A percentile compares a stretch with the other conserved stretches of the same genome.
phyloP scores from a whole-genome alignment of 2,797 vertebrate genomes.

The Cetoscarus ocellatus region DNA sequence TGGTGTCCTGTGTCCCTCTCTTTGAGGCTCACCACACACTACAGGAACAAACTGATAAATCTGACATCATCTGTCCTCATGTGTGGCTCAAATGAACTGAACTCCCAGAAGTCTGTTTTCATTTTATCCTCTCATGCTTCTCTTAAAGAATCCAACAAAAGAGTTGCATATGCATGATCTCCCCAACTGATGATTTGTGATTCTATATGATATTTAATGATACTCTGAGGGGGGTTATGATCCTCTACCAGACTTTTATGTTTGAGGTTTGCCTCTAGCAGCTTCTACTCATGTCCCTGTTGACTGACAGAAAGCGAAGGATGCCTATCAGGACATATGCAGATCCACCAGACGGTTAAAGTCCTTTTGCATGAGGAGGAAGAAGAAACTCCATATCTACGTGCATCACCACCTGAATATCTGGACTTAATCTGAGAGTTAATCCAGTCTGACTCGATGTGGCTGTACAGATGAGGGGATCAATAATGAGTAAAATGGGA shows the following conservation, averaged over 20 bases:
- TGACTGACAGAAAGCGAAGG: conserved; percentile 41
- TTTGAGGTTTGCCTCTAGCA: conserved; percentile 28
- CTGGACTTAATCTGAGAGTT: conserved; percentile 37
- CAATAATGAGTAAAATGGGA: conserved; percentile 45
- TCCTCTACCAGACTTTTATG: conserved; percentile 23
- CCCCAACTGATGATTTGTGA: background rate
- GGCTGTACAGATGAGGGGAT: conserved; percentile 34
- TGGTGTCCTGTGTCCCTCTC: too few species aligned
- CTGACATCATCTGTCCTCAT: too few species aligned
- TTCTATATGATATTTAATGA: conserved; percentile 26
- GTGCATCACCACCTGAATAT: conserved; percentile 10
- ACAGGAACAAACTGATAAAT: too few species aligned
- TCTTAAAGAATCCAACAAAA: background rate
- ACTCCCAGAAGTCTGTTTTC: background rate
- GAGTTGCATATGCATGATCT: conserved; percentile 11
- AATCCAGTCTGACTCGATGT: conserved; percentile 51
- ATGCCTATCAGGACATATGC: background rate
- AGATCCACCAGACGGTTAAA: background rate
- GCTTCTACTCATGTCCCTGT: conserved; percentile 6
- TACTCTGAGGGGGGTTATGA: conserved; percentile 9
- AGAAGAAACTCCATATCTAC: background rate
- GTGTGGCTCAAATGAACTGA: too few species aligned
- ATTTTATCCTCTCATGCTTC: background rate
- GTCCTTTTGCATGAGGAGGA: background rate
- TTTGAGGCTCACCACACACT: too few species aligned